These are phyloP conservation scores for Neopelma chrysocephalum DNA, from an alignment of 2,797 vertebrate species.

Conservation along the genomic window DNA sequence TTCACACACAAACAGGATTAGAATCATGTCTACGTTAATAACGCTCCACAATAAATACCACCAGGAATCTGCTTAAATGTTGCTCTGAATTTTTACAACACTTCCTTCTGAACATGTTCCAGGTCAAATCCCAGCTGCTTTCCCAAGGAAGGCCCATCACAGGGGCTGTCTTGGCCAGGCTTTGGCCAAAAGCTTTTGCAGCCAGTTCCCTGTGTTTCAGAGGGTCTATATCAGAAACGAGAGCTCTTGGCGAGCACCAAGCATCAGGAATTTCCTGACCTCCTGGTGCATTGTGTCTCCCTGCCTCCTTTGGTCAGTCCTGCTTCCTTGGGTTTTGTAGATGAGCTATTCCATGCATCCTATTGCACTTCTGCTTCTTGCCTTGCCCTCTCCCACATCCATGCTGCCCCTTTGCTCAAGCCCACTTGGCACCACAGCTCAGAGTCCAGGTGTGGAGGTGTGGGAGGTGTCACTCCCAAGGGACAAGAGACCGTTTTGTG, in stretches of 20 bases:
- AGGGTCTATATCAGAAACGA: background rate
- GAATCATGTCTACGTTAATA: background rate
- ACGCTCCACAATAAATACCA: background rate
- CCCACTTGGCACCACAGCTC: background rate
- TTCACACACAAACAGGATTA: background rate
- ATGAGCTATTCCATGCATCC: background rate
- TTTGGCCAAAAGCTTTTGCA: background rate
- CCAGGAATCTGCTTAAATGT: background rate
- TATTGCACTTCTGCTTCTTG: background rate
- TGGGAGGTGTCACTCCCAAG: background rate
- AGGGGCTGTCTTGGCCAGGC: background rate
- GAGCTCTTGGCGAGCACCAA: background rate
- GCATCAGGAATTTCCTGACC: background rate
- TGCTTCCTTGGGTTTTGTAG: background rate
- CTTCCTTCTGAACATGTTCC: background rate
- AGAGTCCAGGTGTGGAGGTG: background rate
- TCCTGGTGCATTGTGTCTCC: rapidly evolving
- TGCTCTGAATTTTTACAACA: background rate
- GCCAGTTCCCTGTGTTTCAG: background rate
- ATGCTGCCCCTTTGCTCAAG: background rate
- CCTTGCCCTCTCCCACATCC: background rate
- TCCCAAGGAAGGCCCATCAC: background rate
- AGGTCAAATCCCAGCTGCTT: background rate
- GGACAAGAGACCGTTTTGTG: background rate
- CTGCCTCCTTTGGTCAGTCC: background rate